phyloP scores from a whole-genome alignment of 2,888 invertebrate genomes.

The Phengaris arion region DNA sequence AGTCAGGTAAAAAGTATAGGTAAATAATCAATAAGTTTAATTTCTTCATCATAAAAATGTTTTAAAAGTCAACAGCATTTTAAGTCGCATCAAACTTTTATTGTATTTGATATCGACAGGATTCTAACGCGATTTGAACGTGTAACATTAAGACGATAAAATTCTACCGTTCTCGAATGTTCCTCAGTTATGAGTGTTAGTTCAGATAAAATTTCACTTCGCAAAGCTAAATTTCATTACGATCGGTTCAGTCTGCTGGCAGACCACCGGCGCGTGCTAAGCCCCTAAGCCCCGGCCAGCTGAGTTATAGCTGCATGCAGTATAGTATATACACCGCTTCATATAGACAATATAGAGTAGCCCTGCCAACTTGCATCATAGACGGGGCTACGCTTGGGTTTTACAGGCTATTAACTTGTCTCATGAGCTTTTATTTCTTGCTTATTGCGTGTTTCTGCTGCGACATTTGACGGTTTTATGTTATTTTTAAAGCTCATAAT shows the following conservation, averaged over 20 bases:
- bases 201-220: constrained; percentile 37
- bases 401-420: constrained; percentile 26
- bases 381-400: constrained; percentile 15
- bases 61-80: background rate
- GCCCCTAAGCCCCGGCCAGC: constrained; percentile 43
- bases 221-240: constrained; percentile 40
- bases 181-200: constrained; percentile 27
- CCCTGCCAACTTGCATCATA: constrained; percentile 22
- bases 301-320: constrained; percentile 41
- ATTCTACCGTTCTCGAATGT: background rate
- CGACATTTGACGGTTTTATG: constrained; percentile 8
- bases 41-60: too few species aligned
- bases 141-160: background rate
- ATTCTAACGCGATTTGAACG: background rate
- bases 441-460: constrained; percentile 14
- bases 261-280: constrained; percentile 41
- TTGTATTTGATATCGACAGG: background rate
- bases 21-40: background rate
- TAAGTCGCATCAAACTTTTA: background rate
- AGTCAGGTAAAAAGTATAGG: background rate
- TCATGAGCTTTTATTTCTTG: constrained; percentile 8
- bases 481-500: background rate
- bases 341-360: constrained; percentile 17
- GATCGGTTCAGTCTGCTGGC: constrained; percentile 42
- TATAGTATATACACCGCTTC: constrained; percentile 23